These are phyloP conservation scores for Rhizoglyphus robini DNA, from an alignment of 1,140 invertebrate genomes.

Conservation along the genomic window DNA sequence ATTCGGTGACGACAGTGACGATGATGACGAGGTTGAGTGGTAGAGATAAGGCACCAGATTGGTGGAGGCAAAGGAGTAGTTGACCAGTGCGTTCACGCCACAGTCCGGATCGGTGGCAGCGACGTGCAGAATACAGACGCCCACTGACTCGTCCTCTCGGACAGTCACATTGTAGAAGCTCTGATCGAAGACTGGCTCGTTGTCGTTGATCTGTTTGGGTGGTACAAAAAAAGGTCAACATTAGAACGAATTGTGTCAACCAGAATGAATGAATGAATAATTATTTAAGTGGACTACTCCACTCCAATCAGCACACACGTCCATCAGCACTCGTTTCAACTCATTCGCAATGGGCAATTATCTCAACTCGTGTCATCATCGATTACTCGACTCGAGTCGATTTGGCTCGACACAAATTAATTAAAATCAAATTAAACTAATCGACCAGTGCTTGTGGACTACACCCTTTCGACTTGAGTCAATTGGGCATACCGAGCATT, in stretches of 20 bases:
- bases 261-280: too few relatives aligned
- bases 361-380: too few relatives aligned
- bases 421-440: slow-evolving; percentile 3
- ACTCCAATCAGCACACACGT: too few relatives aligned
- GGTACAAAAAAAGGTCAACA: background rate
- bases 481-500: too few relatives aligned
- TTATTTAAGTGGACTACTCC: too few relatives aligned
- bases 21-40: slow-evolving; percentile 36
- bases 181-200: slow-evolving; percentile 89
- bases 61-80: slow-evolving; percentile 69
- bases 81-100: slow-evolving; percentile 82
- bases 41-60: slow-evolving; percentile 27
- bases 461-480: background rate
- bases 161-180: slow-evolving; percentile 91
- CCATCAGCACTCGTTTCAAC: too few relatives aligned
- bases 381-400: too few relatives aligned
- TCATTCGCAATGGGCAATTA: too few relatives aligned
- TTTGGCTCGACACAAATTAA: background rate
- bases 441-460: background rate
- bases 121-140: slow-evolving; percentile 89
- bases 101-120: slow-evolving; percentile 82
- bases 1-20: background rate
- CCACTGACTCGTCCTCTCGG: slow-evolving; percentile 64
- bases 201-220: slow-evolving; percentile 54
- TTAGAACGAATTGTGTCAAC: too few relatives aligned